Evolutionary conservation across 2,797 vertebrate genomes (phyloP).

Genomic region (Clarias pachynema): DNA sequence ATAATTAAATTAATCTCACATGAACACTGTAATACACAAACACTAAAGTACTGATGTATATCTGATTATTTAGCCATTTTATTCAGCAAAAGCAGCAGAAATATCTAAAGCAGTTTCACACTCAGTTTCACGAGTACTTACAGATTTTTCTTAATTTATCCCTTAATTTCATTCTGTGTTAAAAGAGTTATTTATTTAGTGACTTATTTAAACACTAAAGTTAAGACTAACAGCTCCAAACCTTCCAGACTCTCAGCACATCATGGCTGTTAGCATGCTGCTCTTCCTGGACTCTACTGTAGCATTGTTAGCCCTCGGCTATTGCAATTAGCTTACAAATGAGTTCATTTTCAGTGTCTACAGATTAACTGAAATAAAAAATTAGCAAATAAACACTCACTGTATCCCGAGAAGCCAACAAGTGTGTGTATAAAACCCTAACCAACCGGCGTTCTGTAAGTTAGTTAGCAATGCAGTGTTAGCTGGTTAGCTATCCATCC

Average conservation of each 20-base stretch:
- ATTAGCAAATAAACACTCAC: background rate
- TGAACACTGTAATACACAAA: background rate
- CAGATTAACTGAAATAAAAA: background rate
- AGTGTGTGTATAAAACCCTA: background rate
- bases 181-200: background rate
- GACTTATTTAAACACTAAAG: background rate
- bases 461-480: constrained; percentile 3
- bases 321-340: background rate
- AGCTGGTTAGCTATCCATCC: constrained; percentile 6
- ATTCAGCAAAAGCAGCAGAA: background rate
- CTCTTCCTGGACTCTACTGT: background rate
- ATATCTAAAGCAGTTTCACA: background rate
- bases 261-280: background rate
- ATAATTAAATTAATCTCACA: background rate
- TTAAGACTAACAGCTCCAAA: background rate
- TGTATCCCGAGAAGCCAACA: background rate
- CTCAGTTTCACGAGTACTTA: background rate
- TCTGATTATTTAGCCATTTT: background rate
- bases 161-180: background rate
- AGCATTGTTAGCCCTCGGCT: background rate
- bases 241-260: background rate
- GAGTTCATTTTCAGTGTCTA: background rate
- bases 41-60: background rate
- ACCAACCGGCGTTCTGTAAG: background rate
- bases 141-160: background rate